Base-by-base conservation (phyloP, 2,113 vertebrate species). In the Megaceryle torquata region DNA sequence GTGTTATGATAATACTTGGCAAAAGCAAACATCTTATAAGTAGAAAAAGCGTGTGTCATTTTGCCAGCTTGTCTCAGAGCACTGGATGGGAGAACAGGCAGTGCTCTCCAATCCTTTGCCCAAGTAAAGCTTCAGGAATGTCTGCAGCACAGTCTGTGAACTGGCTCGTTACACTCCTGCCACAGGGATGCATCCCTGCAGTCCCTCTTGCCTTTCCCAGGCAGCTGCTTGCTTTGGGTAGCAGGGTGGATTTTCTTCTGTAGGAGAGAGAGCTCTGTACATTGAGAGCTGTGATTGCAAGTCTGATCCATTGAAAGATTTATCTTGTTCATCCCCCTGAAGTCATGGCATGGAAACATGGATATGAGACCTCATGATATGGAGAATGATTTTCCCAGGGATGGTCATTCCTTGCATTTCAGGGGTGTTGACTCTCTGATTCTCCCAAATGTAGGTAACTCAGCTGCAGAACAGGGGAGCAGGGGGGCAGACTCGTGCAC, bases 131-230 rank as follows among this genome's bases (percentile, higher is more conserved):
- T 59, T 35, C 0, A 2, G 76, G 50, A 82, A 82, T 67, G 13
- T 67, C 71, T 77, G 68, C 37, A 72, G 82, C 0, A 0, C 37
- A 72, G 71, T 22, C 35, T 51, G 60, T 28, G 50, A 68, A 89
- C 31, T 16, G 37, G 31, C 44, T 70, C 2, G 0, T 39, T 37
- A 17, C 46, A 29, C 31, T 67, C 59, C 25, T 44, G 43, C 53
- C 1, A 0, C 0, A 0, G 46, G 48, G 57, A 76, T 19, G 8
- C 20, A 57, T 21, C 65, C 67, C 31, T 43, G 21, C 0, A 0
- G 10, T 11, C 24, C 15, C 53, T 57, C 57, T 24, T 24, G 26
- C 26, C 20, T 57, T 93, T 69, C 53, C 39, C 57, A 57, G 37
- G 37, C 50, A 86, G 57, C 44, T 86, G 50, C 29, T 88, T 41